phyloP scores from a whole-genome alignment of 1,140 invertebrate species.

The Ceratitis capitata region DNA sequence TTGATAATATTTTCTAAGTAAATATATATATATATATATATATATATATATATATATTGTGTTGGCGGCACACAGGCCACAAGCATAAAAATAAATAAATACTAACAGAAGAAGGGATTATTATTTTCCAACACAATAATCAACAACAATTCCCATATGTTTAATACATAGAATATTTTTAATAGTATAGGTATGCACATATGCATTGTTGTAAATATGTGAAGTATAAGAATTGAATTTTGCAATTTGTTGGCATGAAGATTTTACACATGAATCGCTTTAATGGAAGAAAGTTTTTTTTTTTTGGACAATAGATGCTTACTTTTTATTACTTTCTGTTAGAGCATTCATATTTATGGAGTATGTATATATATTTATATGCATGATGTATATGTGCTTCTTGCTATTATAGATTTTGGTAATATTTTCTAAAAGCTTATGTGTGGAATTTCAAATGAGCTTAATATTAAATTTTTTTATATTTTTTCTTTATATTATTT shows the following conservation, averaged over 20 bases:
- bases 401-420: background rate
- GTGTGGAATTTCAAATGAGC: constrained; percentile 12
- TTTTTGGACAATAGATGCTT: background rate
- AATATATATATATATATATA: background rate
- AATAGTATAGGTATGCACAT: no score
- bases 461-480: no score
- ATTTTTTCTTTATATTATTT: no score
- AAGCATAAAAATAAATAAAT: background rate
- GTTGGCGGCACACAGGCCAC: background rate
- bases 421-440: background rate
- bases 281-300: no score
- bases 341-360: background rate
- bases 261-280: constrained; percentile 33
- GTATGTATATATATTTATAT: background rate
- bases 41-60: background rate
- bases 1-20: no score
- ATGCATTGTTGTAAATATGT: background rate
- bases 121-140: constrained; percentile 32
- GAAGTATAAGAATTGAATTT: background rate
- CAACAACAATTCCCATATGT: background rate
- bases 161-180: background rate
- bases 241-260: constrained; percentile 7
- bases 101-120: background rate
- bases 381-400: background rate
- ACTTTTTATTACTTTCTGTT: background rate